phyloP scores from a whole-genome alignment of 2,797 vertebrate genomes.

The Pygocentrus nattereri region DNA sequence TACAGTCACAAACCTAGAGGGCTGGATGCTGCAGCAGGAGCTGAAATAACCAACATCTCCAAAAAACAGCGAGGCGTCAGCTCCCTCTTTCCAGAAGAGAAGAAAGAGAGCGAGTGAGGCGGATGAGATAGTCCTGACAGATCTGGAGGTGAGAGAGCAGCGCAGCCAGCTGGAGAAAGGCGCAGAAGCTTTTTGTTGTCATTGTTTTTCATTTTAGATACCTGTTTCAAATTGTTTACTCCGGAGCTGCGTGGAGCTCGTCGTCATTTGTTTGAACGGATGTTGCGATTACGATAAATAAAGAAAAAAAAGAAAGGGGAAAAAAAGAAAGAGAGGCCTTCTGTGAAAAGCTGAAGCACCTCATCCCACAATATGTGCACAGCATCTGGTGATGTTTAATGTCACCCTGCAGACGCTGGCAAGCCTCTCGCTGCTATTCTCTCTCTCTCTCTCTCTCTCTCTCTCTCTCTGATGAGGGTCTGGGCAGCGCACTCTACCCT shows the following conservation, averaged over 20 bases:
- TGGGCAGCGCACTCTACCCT: slow-evolving; percentile 46
- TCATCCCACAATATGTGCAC: slow-evolving; percentile 64
- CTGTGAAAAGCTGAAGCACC: slow-evolving; percentile 62
- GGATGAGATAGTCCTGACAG: neutral
- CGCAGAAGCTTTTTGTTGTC: slow-evolving; percentile 29
- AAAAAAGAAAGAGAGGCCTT: slow-evolving; percentile 56
- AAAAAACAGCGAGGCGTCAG: slow-evolving; percentile 39
- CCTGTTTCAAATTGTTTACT: slow-evolving; percentile 64
- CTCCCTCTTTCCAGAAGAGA: neutral
- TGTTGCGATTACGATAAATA: slow-evolving; percentile 65
- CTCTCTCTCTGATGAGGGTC: slow-evolving; percentile 46
- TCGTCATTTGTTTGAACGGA: slow-evolving; percentile 68
- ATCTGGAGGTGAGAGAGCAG: slow-evolving; percentile 7
- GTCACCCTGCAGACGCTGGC: slow-evolving; percentile 67
- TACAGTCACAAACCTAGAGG: neutral
- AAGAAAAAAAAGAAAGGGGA: neutral
- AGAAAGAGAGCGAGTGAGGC: neutral
- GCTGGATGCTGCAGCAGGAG: neutral
- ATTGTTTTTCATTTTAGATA: slow-evolving; percentile 50
- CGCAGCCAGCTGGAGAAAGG: slow-evolving; percentile 32
- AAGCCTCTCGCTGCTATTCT: slow-evolving; percentile 38
- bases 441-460: slow-evolving; percentile 39
- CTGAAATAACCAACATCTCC: slow-evolving; percentile 35
- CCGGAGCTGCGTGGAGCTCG: slow-evolving; percentile 40
- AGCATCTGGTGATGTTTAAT: slow-evolving; percentile 71